Conservation (phyloP, 2,888 invertebrate genomes). For the Eulithis prunata region DNA sequence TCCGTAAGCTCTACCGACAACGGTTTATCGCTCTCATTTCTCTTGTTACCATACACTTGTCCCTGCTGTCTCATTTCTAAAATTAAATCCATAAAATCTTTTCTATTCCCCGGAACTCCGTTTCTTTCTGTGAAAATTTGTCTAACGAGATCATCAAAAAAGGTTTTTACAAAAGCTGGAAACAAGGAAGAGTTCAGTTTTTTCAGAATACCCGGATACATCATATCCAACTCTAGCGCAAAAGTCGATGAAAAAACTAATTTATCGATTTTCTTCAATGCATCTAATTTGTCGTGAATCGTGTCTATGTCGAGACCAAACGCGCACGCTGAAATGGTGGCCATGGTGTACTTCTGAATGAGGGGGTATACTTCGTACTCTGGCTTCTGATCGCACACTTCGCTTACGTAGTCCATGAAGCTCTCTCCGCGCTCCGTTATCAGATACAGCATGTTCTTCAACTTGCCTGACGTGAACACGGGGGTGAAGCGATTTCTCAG, state of each 20-base stretch:
- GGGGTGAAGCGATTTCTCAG: constrained; percentile 59
- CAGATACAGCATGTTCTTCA: constrained; percentile 61
- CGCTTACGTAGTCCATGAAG: constrained; percentile 40
- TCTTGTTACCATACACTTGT: constrained; percentile 41
- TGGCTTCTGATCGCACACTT: constrained; percentile 29
- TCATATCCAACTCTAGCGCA: constrained; percentile 50
- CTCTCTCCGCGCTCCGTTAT: constrained; percentile 48
- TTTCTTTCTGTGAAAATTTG: constrained; percentile 51
- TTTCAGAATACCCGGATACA: constrained; percentile 58
- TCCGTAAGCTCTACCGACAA: constrained; percentile 52
- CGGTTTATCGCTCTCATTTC: constrained; percentile 33
- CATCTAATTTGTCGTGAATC: constrained; percentile 36
- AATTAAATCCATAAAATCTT: constrained; percentile 21
- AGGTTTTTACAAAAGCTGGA: constrained; percentile 43
- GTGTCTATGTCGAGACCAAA: constrained; percentile 59
- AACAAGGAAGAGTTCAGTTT: constrained; percentile 48
- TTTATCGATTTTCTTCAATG: constrained; percentile 39
- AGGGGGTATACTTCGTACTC: constrained; percentile 51
- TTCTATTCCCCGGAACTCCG: constrained; percentile 42
- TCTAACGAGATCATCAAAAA: constrained; percentile 51
- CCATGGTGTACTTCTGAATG: constrained; percentile 53
- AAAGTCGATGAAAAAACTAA: constrained; percentile 35
- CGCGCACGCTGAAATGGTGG: constrained; percentile 55
- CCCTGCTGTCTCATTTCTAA: constrained; percentile 29
- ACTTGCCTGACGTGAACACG: constrained; percentile 63